Percentiles rank a stretch among this genome's conserved stretches.
phyloP scores from a whole-genome alignment of 2,888 invertebrate species.

The Crepidodera aurea region DNA sequence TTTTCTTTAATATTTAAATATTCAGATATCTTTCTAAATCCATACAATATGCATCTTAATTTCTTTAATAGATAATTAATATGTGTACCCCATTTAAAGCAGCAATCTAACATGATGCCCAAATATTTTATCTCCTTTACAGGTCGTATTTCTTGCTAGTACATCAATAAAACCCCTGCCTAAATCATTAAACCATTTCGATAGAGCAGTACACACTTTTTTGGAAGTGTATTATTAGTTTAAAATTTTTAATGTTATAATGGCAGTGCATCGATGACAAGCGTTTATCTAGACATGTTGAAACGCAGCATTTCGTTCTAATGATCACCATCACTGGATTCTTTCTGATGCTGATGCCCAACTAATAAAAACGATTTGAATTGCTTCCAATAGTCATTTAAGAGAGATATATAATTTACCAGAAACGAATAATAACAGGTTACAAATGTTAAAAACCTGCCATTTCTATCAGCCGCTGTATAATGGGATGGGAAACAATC shows the following conservation, averaged over 20 bases:
- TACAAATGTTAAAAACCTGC: conserved; percentile 40
- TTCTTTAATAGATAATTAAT: too few relatives aligned
- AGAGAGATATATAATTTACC: conserved; percentile 45
- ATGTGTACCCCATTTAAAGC: too few relatives aligned
- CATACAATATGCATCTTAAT: too few relatives aligned
- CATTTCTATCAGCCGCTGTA: conserved; percentile 36
- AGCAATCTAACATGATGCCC: too few relatives aligned
- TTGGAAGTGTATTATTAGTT: too few relatives aligned
- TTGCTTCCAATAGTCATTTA: conserved; percentile 36
- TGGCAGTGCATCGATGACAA: not conserved
- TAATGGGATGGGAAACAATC: conserved; percentile 9
- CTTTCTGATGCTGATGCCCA: conserved; percentile 34
- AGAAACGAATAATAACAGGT: conserved; percentile 45
- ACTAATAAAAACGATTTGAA: conserved; percentile 26
- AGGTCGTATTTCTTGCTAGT: too few relatives aligned
- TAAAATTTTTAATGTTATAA: not conserved
- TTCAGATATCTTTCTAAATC: too few relatives aligned
- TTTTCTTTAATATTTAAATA: too few relatives aligned
- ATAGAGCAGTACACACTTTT: too few relatives aligned
- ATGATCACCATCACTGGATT: not conserved
- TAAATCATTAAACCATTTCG: too few relatives aligned
- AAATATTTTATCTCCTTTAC: too few relatives aligned
- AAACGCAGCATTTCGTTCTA: not conserved
- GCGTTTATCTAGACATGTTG: not conserved
- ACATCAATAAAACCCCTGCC: too few relatives aligned